Evolutionary conservation across 2,888 invertebrate species (phyloP).

Genomic region (Galeruca laticollis): DNA sequence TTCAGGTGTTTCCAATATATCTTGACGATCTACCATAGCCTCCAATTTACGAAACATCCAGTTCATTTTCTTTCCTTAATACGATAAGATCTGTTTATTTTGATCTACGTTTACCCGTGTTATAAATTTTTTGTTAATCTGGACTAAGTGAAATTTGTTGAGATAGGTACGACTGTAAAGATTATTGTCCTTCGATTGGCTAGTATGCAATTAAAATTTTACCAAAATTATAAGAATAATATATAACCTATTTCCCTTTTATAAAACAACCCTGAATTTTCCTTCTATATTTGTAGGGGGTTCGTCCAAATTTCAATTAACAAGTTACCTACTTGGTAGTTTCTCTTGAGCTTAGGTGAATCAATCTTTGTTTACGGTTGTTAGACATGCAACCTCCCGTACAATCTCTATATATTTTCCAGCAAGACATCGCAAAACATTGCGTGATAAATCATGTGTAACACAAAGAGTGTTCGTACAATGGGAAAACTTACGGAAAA

Average conservation of each 20-base stretch:
- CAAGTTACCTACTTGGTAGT: constrained; percentile 45
- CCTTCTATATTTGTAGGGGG: constrained; percentile 11
- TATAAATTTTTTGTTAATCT: too few relatives aligned
- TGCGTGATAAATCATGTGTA: constrained; percentile 47
- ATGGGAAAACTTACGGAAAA: constrained; percentile 33
- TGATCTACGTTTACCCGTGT: too few relatives aligned
- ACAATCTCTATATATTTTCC: constrained; percentile 47
- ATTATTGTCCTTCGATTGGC: too few relatives aligned
- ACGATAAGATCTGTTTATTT: too few relatives aligned
- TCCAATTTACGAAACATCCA: too few relatives aligned
- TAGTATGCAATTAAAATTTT: neutral
- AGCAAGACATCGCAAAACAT: constrained; percentile 45
- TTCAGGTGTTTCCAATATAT: too few relatives aligned
- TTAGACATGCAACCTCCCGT: constrained; percentile 54
- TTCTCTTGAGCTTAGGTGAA: constrained; percentile 44
- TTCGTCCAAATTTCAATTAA: constrained; percentile 49
- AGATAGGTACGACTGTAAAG: too few relatives aligned
- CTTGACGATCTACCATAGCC: too few relatives aligned
- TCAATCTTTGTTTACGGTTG: constrained; percentile 52
- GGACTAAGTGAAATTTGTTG: too few relatives aligned
- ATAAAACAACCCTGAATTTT: constrained; percentile 22
- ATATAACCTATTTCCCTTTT: constrained; percentile 16
- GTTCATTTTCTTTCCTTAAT: too few relatives aligned
- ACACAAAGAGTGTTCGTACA: constrained; percentile 44
- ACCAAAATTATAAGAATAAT: too few relatives aligned